These are phyloP conservation scores for Grapholita molesta DNA, from an alignment of 1,140 invertebrate species.

Conservation along the genomic window DNA sequence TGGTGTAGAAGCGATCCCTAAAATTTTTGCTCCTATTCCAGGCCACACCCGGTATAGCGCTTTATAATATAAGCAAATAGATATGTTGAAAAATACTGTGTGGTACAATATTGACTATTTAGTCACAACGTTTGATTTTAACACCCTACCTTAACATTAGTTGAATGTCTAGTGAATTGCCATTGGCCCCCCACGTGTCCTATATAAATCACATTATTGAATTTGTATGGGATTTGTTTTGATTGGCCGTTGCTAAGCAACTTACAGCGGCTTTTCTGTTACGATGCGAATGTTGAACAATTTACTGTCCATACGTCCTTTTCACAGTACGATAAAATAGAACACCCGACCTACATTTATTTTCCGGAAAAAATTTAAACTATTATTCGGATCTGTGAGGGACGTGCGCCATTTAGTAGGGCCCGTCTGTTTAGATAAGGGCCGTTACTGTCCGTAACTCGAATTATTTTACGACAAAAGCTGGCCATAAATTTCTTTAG, in stretches of 20 bases:
- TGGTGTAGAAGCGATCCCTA: too few species aligned
- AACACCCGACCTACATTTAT: conserved; percentile 42
- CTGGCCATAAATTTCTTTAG: conserved; percentile 32
- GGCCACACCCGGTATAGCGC: too few species aligned
- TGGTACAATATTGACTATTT: not conserved
- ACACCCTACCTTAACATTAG: conserved; percentile 16
- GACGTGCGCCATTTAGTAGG: conserved; percentile 1
- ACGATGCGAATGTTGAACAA: not conserved
- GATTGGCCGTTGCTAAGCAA: conserved; percentile 48
- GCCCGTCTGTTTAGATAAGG: conserved; percentile 25
- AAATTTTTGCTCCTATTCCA: too few species aligned
- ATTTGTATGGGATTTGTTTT: conserved; percentile 32
- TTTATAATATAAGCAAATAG: not conserved
- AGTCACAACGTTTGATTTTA: conserved; percentile 6
- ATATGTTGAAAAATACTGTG: not conserved
- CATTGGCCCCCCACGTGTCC: conserved; percentile 32
- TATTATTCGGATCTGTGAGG: conserved; percentile 28
- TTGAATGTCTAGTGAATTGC: conserved; percentile 17
- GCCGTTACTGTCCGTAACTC: conserved; percentile 28
- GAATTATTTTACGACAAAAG: conserved; percentile 36
- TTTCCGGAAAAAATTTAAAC: not conserved
- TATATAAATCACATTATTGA: conserved; percentile 34
- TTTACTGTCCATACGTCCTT: not conserved
- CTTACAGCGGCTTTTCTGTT: not conserved
- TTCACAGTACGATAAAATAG: not conserved